Evolutionary conservation across 2,888 invertebrate genomes (phyloP).

Genomic region (Apodemia hepburni): DNA sequence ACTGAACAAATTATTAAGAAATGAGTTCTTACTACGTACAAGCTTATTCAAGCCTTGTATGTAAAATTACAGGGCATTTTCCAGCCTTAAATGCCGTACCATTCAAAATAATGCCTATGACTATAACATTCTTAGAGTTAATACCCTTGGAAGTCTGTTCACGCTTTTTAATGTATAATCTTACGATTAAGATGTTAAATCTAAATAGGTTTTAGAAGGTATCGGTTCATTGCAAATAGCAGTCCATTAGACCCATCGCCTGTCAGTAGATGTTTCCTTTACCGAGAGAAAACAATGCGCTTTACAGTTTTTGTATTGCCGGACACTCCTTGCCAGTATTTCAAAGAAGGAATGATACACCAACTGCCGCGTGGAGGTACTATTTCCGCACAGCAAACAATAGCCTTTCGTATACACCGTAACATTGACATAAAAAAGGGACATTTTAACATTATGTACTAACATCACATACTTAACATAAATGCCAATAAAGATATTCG

Average conservation of each 20-base stretch:
- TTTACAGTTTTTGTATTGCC: conserved; percentile 62
- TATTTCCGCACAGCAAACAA: conserved; percentile 45
- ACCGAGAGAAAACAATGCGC: conserved; percentile 60
- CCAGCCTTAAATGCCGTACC: not conserved
- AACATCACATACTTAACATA: not conserved
- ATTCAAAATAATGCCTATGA: not conserved
- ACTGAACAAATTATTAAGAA: not conserved
- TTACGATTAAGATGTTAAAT: conserved; percentile 2
- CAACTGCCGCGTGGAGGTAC: conserved; percentile 39
- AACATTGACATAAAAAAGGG: not conserved
- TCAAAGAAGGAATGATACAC: conserved; percentile 58
- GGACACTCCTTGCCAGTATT: conserved; percentile 49
- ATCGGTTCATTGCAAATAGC: conserved; percentile 55
- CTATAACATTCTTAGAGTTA: not conserved
- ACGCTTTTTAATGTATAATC: not conserved
- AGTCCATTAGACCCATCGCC: conserved; percentile 59
- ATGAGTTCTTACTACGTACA: not conserved
- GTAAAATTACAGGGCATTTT: not conserved
- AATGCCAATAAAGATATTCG: too few relatives aligned
- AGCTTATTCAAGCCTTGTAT: not conserved
- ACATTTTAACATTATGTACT: not conserved
- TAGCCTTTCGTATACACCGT: conserved; percentile 34
- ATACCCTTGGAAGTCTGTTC: not conserved
- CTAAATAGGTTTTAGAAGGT: conserved; percentile 35
- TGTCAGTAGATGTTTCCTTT: conserved; percentile 59